These are phyloP conservation scores for Potamilus streckersoni DNA, from an alignment of 1,140 invertebrate genomes.

Conservation along the genomic window DNA sequence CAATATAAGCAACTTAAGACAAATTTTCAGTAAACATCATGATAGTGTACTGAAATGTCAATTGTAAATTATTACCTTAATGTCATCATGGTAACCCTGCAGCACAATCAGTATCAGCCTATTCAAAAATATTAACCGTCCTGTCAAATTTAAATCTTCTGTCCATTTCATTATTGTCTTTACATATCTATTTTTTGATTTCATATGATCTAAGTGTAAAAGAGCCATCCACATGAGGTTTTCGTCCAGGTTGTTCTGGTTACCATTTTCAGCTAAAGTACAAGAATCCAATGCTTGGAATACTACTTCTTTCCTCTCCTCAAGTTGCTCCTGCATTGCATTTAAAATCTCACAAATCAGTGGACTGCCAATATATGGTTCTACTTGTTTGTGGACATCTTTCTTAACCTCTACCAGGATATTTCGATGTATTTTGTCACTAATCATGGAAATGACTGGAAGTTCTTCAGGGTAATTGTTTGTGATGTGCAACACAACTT, in stretches of 20 bases:
- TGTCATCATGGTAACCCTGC: constrained; percentile 14
- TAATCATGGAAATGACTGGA: constrained; percentile 20
- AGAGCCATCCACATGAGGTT: constrained; percentile 6
- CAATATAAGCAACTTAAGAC: neutral
- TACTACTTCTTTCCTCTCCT: neutral
- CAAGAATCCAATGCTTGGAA: constrained; percentile 1
- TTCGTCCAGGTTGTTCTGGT: neutral
- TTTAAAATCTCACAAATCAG: constrained; percentile 15
- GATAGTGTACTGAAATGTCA: neutral
- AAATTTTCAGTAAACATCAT: neutral
- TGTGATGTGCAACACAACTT: constrained; percentile 12
- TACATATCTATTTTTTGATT: constrained; percentile 35
- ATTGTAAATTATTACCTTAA: constrained; percentile 29
- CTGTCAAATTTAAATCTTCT: constrained; percentile 29
- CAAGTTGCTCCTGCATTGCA: constrained; percentile 8
- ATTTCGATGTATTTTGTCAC: constrained; percentile 2
- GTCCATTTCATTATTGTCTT: constrained; percentile 47
- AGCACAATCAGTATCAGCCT: constrained; percentile 43
- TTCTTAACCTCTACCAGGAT: neutral
- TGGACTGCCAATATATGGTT: constrained; percentile 4
- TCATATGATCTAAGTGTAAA: constrained; percentile 46
- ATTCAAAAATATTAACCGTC: constrained; percentile 36
- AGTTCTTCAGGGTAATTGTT: constrained; percentile 9
- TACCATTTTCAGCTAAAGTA: constrained; percentile 3
- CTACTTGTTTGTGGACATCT: neutral